phyloP scores from a whole-genome alignment of 2,888 invertebrate species.

The Ochropacha duplaris region DNA sequence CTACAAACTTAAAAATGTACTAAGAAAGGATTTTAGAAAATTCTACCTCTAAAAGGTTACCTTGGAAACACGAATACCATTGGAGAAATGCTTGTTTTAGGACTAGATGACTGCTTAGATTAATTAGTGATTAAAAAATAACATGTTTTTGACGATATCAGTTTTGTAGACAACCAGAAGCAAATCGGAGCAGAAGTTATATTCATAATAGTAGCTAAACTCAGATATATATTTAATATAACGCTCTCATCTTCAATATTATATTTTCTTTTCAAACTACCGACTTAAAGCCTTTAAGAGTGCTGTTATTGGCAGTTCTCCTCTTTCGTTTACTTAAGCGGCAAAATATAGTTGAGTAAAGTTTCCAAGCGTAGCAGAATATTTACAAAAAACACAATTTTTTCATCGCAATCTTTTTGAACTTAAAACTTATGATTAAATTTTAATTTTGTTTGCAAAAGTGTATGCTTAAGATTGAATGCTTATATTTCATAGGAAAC shows the following conservation, averaged over 20 bases:
- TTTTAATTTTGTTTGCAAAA: slow-evolving; percentile 5
- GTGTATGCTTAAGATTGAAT: slow-evolving; percentile 1
- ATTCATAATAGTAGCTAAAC: slow-evolving; percentile 6
- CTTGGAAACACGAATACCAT: too few species aligned
- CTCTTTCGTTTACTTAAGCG: slow-evolving; percentile 13
- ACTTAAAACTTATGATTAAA: slow-evolving; percentile 7
- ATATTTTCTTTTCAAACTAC: slow-evolving; percentile 34
- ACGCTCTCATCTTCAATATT: slow-evolving; percentile 21
- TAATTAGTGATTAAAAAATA: too few species aligned
- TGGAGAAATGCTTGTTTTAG: too few species aligned
- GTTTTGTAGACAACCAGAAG: too few species aligned
- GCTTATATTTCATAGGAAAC: not conserved
- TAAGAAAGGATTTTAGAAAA: too few species aligned
- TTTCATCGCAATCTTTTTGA: slow-evolving; percentile 1
- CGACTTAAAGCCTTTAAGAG: slow-evolving; percentile 31
- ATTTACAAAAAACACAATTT: slow-evolving; percentile 8
- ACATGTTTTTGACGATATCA: too few species aligned
- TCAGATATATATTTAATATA: slow-evolving; percentile 14
- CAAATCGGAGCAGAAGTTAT: not conserved
- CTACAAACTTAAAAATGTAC: too few species aligned
- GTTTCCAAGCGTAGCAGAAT: slow-evolving; percentile 25
- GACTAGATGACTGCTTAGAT: too few species aligned
- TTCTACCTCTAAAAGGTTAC: too few species aligned
- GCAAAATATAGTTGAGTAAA: slow-evolving; percentile 26
- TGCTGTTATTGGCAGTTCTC: slow-evolving; percentile 47